Conservation (phyloP, 2,113 vertebrate species). For the Callipepla californica region DNA sequence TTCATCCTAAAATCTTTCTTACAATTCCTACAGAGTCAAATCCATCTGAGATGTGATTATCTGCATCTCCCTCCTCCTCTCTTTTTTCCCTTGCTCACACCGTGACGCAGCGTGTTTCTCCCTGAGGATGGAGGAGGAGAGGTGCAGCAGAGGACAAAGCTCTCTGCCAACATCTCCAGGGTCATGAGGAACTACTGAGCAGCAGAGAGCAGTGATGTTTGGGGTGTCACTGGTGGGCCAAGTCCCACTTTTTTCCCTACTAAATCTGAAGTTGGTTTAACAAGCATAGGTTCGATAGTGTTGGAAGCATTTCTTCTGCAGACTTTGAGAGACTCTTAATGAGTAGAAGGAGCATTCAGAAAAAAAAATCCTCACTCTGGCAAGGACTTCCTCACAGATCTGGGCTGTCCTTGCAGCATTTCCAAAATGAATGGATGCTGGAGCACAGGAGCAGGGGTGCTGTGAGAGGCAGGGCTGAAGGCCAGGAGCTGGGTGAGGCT, state of each 20-base stretch:
- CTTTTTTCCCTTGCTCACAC: not conserved
- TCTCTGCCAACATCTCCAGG: not conserved
- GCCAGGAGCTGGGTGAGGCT: not conserved
- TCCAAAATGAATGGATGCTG: not conserved
- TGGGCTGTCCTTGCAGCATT: not conserved
- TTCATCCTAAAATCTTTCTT: not conserved
- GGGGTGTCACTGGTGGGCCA: not conserved
- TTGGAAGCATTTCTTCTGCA: not conserved
- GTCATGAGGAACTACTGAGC: not conserved
- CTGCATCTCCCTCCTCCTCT: not conserved
- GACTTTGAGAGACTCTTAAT: not conserved
- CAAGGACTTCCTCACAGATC: not conserved
- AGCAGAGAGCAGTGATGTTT: not conserved
- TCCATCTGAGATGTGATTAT: not conserved
- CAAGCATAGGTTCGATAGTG: not conserved
- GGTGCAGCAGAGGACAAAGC: not conserved
- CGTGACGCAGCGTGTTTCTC: not conserved
- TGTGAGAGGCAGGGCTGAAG: not conserved
- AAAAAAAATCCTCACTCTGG: not conserved
- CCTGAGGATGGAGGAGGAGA: not conserved
- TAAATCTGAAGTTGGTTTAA: not conserved
- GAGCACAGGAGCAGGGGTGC: not conserved
- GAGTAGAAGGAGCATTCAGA: not conserved
- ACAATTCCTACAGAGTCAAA: not conserved
- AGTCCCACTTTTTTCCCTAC: not conserved